phyloP scores from a whole-genome alignment of 2,888 invertebrate species.

The Platycnemis pennipes region DNA sequence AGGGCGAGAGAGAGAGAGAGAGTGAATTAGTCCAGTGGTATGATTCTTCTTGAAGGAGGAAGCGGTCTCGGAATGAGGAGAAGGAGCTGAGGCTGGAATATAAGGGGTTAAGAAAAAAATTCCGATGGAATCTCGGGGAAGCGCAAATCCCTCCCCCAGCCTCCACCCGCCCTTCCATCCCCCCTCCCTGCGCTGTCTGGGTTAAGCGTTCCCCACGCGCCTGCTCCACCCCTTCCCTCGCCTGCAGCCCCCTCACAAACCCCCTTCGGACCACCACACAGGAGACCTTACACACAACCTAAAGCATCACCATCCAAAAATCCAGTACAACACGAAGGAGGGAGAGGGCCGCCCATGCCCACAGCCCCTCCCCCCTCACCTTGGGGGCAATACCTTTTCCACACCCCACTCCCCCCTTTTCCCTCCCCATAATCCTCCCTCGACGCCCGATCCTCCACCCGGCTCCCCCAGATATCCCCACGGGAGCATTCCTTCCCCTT shows the following conservation, averaged over 20 bases:
- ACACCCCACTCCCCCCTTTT: background rate
- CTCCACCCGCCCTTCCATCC: background rate
- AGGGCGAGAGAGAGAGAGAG: background rate
- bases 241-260: background rate
- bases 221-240: background rate
- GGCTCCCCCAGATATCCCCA: conserved; percentile 4
- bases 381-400: background rate
- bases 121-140: conserved; percentile 61
- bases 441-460: background rate
- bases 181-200: background rate
- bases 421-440: background rate
- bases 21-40: conserved; percentile 14
- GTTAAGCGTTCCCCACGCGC: conserved; percentile 43
- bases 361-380: background rate
- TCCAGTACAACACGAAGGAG: conserved; percentile 45
- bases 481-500: conserved; percentile 44
- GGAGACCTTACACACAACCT: background rate
- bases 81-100: background rate
- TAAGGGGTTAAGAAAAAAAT: background rate
- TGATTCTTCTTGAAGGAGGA: background rate
- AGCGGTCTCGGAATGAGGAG: too few species aligned
- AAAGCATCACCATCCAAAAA: background rate
- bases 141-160: conserved; percentile 54
- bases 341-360: background rate
- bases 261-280: background rate